Evolutionary conservation across 2,888 invertebrate genomes (phyloP).

Genomic region (Drosophila barbarae): DNA sequence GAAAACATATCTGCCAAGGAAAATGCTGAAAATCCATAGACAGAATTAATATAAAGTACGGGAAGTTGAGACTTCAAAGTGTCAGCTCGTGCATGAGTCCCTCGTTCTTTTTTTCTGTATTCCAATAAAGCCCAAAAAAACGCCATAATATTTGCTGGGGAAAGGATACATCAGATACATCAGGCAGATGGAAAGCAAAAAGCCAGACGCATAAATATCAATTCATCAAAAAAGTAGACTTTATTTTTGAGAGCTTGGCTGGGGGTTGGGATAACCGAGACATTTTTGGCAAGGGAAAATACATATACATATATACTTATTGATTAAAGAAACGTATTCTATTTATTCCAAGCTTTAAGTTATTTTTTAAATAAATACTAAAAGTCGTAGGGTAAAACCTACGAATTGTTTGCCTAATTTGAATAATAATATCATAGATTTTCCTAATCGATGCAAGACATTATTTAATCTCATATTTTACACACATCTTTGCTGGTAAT

Average conservation of each 20-base stretch:
- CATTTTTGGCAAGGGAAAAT: too few species aligned
- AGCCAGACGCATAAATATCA: slow-evolving; percentile 29
- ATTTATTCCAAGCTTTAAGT: too few species aligned
- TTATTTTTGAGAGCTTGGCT: too few species aligned
- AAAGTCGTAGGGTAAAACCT: too few species aligned
- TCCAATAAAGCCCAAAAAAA: neutral
- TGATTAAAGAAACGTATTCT: neutral
- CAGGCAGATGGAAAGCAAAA: slow-evolving; percentile 6
- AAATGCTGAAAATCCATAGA: slow-evolving; percentile 5
- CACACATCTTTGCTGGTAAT: neutral
- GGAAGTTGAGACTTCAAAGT: slow-evolving; percentile 30
- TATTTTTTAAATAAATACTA: too few species aligned
- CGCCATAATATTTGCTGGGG: slow-evolving; percentile 9
- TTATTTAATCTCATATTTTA: neutral
- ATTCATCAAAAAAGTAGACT: slow-evolving; percentile 21
- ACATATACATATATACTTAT: neutral
- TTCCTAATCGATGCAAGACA: neutral
- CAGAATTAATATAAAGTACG: slow-evolving; percentile 11
- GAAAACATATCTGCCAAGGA: slow-evolving; percentile 2
- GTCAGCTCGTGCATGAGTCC: slow-evolving; percentile 26
- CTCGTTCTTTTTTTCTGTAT: neutral
- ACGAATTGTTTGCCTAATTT: neutral
- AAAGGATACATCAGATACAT: slow-evolving; percentile 9
- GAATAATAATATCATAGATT: neutral
- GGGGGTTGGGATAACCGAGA: neutral